A percentile compares a stretch with the other conserved stretches of the same genome.
phyloP scores from a whole-genome alignment of 2,113 vertebrate genomes.

The Charadrius vociferus region DNA sequence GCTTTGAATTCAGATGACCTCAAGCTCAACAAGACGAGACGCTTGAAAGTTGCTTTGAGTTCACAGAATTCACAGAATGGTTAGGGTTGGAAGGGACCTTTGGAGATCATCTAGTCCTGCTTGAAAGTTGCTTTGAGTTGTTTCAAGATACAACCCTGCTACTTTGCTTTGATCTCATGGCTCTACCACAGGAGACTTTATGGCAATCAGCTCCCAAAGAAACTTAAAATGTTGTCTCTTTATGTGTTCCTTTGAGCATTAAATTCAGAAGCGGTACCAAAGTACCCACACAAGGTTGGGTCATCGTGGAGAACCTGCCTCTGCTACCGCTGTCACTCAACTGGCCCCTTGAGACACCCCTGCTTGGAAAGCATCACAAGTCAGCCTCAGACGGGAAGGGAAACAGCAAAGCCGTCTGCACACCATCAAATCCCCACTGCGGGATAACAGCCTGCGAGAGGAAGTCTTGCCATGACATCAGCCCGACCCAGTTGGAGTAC shows the following conservation, averaged over 20 bases:
- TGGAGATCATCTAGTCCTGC: too few species aligned
- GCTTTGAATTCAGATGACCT: neutral
- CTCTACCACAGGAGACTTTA: neutral
- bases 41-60: neutral
- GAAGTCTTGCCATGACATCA: constrained; percentile 23
- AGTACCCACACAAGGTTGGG: neutral
- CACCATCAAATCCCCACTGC: neutral
- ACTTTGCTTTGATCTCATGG: neutral
- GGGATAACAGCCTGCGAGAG: neutral
- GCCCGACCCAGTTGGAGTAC: neutral
- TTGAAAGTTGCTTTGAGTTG: neutral
- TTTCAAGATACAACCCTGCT: neutral
- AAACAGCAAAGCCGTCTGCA: constrained; percentile 2
- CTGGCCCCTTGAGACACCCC: neutral
- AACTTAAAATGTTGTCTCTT: neutral
- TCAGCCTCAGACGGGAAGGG: neutral
- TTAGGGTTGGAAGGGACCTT: too few species aligned
- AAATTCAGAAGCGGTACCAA: neutral
- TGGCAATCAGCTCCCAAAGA: neutral
- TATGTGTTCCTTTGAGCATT: neutral
- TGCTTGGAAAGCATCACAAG: neutral
- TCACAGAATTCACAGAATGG: too few species aligned
- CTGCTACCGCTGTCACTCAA: neutral
- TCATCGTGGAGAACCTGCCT: neutral
- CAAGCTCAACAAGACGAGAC: neutral